These are phyloP conservation scores for Matsumurasca onukii DNA, from an alignment of 1,140 invertebrate genomes.

Conservation along the genomic window DNA sequence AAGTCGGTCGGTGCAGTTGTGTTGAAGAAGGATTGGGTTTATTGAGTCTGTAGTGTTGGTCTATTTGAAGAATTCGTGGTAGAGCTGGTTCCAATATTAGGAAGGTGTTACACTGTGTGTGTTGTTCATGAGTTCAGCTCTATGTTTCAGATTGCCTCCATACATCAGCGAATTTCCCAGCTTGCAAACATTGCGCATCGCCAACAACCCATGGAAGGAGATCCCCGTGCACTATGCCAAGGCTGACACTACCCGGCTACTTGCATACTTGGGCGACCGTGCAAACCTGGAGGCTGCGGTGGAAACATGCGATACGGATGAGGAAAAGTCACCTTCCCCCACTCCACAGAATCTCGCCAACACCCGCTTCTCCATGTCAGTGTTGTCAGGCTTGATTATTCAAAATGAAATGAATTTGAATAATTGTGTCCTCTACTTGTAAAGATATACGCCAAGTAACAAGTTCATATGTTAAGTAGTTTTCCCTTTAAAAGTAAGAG, in stretches of 20 bases:
- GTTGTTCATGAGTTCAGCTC: neutral
- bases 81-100: too few relatives aligned
- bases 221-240: neutral
- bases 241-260: constrained; percentile 4
- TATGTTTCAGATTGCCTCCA: constrained; percentile 8
- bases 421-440: neutral
- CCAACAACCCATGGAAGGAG: neutral
- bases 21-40: too few relatives aligned
- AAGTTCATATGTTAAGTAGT: too few relatives aligned
- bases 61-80: too few relatives aligned
- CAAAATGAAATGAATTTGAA: neutral
- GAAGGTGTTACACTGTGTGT: neutral
- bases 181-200: neutral
- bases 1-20: neutral
- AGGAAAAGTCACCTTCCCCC: neutral
- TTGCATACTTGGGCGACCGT: neutral
- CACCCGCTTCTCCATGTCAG: constrained; percentile 2
- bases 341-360: neutral
- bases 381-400: neutral
- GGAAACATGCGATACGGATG: neutral
- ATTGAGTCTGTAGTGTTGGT: too few relatives aligned
- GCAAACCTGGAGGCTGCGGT: neutral
- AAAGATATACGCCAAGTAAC: neutral
- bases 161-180: constrained; percentile 1
- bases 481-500: too few relatives aligned